Evolutionary conservation across 1,140 invertebrate species (phyloP).

Genomic region (Pygmarrhopalites habei): DNA sequence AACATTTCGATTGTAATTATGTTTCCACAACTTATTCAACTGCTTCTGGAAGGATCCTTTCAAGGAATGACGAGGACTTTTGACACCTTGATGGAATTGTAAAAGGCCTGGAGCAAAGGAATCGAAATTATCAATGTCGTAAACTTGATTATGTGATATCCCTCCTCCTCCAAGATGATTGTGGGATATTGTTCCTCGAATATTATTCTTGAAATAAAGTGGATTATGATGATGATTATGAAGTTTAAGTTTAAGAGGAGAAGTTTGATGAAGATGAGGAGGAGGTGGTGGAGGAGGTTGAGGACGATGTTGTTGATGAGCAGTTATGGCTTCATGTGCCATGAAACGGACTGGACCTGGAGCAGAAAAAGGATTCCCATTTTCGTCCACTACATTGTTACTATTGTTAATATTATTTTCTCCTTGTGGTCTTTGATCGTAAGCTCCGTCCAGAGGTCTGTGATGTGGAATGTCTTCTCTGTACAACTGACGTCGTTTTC

Average conservation of each 20-base stretch:
- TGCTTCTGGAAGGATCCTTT: no score
- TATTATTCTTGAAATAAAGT: neutral
- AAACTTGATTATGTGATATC: neutral
- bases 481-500: conserved; percentile 7
- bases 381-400: neutral
- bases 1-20: no score
- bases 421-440: neutral
- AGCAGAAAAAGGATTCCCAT: neutral
- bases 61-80: no score
- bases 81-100: no score
- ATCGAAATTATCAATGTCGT: neutral
- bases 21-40: no score
- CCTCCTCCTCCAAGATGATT: neutral
- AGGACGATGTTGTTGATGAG: neutral
- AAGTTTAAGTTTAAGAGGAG: no score
- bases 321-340: neutral
- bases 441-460: neutral
- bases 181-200: neutral
- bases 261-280: neutral
- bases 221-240: no score
- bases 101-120: no score
- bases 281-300: neutral
- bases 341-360: neutral
- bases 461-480: conserved; percentile 8
- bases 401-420: no score